Base-by-base conservation (phyloP, 2,888 invertebrate genomes). In the Apodemia mormo region DNA sequence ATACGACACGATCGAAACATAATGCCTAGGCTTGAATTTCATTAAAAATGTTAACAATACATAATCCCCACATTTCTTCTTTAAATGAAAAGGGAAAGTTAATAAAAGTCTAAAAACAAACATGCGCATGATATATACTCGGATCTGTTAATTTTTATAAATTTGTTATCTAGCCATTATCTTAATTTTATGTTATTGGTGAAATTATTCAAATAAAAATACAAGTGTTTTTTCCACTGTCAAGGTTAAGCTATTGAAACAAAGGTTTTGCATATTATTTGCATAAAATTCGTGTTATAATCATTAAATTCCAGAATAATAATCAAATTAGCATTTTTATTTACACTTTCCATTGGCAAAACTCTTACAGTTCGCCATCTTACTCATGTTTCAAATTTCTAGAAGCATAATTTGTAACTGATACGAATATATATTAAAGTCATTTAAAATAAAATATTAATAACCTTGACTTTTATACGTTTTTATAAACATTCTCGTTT, bases 211-310 rank as follows among this genome's bases (percentile, higher is more conserved):
- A 58, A 58, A 58, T 58, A 29, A 58, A 58, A 58, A 58, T 58
- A 58, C 10, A 30, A 58, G 58, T 58, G 58, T 58, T 58, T 58
- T 10, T 29, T 58, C 29, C 58, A 58, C 58, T 58, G 58, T 29
- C 58, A 58, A 58, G 58, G 58, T 58, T 58, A 22, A 2, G 29
- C 58, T 30, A 58, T 58, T 58, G 33, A 61, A 61, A 61, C 12
- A 61, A 61, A 61, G 30, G 33, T 61, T 61, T 61, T 61, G 61
- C 61, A 61, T 61, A 61, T 61, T 30, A 61, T 61, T 61, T 61
- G 29, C 61, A 61, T 61, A 61, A 61, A 61, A 61, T 14, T 61
- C 61, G 33, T 33, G 30, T 61, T 61, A 61, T 33, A 61, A 33
- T 12, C 61, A 61, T 61, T 61, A 61, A 61, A 61, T 61, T 12